phyloP scores from a whole-genome alignment of 92 coral and sea anemone genomes.

The Paragorgia papillata region DNA sequence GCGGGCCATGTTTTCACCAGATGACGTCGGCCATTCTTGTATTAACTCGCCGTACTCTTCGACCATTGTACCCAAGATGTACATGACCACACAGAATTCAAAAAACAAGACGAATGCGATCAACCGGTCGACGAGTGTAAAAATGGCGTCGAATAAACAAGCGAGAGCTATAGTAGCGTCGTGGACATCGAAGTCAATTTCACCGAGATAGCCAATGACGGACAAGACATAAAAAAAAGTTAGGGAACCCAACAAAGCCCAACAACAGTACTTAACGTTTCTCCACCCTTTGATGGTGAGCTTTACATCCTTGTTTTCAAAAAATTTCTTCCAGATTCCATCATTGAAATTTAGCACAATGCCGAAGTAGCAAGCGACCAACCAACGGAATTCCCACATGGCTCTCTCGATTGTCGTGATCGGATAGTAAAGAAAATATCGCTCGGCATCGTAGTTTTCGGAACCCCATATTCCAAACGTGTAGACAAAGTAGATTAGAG shows the following conservation, averaged over 20 bases:
- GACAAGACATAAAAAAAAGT: not conserved
- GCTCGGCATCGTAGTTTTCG: not conserved
- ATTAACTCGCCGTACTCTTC: not conserved
- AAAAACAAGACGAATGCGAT: not conserved
- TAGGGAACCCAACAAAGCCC: not conserved
- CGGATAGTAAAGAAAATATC: not conserved
- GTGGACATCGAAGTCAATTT: not conserved
- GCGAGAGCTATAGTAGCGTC: not conserved
- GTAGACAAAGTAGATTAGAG: not conserved
- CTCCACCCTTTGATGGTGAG: not conserved
- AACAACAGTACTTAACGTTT: not conserved
- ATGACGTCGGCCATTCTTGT: not conserved
- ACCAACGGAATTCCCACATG: constrained; percentile 28
- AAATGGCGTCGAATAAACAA: not conserved
- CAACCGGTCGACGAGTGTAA: not conserved
- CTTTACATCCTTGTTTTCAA: not conserved
- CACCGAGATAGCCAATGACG: not conserved
- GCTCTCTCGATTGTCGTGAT: not conserved
- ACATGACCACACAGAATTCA: not conserved
- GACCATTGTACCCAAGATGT: constrained; percentile 6
- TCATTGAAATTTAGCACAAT: not conserved
- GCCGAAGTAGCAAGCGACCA: constrained; percentile 4
- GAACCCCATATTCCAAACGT: not conserved
- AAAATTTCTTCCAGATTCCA: not conserved
- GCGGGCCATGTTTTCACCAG: not conserved